Evolutionary conservation across 2,888 invertebrate species (phyloP).

Genomic region (Dynastes tityus): DNA sequence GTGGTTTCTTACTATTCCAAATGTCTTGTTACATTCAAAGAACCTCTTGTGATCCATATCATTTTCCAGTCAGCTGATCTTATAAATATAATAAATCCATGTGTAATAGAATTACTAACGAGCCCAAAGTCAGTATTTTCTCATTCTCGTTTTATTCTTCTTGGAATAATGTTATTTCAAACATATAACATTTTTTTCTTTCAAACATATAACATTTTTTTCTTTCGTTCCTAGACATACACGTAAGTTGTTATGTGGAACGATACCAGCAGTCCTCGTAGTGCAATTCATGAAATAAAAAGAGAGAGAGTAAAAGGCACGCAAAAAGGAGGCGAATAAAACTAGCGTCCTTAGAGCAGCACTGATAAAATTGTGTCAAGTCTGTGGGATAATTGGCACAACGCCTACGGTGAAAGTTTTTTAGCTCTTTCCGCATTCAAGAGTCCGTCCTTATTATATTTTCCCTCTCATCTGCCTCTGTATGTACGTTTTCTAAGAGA

Average conservation of each 20-base stretch:
- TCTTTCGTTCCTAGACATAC: background rate
- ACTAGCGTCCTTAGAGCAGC: background rate
- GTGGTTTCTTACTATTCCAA: too few species aligned
- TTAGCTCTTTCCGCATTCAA: constrained; percentile 25
- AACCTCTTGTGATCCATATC: too few species aligned
- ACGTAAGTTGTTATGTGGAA: too few species aligned
- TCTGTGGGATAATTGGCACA: constrained; percentile 13
- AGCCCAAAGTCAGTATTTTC: too few species aligned
- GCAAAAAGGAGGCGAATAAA: background rate
- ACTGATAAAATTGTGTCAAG: constrained; percentile 29
- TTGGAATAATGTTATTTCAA: too few species aligned
- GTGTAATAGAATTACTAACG: too few species aligned
- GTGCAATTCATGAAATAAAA: constrained; percentile 9
- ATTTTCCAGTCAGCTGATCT: too few species aligned
- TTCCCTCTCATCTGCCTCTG: constrained; percentile 25
- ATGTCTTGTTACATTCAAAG: too few species aligned
- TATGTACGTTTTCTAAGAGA: background rate
- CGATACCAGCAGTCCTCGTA: background rate
- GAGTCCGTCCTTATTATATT: constrained; percentile 39
- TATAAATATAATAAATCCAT: too few species aligned
- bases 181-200: too few species aligned
- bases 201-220: background rate
- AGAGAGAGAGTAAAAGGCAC: background rate
- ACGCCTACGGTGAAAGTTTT: constrained; percentile 28
- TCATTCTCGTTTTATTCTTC: too few species aligned